Evolutionary conservation across 2,797 vertebrate species (phyloP), one percentile per base, ranked within the genome.

Genomic region (Hemibagrus guttatus): DNA sequence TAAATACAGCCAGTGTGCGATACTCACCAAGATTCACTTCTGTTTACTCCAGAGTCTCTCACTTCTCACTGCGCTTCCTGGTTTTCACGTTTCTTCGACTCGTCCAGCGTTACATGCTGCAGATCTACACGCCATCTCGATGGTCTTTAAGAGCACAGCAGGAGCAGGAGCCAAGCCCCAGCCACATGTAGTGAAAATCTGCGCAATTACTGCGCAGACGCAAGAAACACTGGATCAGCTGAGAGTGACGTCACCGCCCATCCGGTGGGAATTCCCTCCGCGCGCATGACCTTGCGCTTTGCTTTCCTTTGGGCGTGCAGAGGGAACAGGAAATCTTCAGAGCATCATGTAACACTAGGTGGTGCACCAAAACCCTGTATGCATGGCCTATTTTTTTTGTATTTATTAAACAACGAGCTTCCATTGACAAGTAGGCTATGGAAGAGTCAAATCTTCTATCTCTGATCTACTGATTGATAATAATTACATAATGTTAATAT

Each of bases 41-140:
- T 78, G 64, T 75, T 66, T 59, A 46, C 42, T 63, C 5, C 72
- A 17, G 26, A 11, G 23, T 68, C 42, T 68, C 46, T 68, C 42
- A 49, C 81, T 88, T 85, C 86, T 85, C 86, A 28, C 58, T 58
- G 54, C 14, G 85, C 46, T 95, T 94, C 94, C 94, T 91, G 42
- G 56, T 90, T n/a, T 58, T 90, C 87, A 93, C 92, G 93, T 93
- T 31, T 56, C 69, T 16, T 58, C 12, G 13, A 2, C 28, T 58
- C 23, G 5, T 56, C 7, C 23, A 49, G 58, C 9, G 21, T 31
- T 35, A 64, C 71, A 52, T 2, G 26, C 21, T 6, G 21, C 58
- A 80, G 86, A 91, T 84, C 83, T 79, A 12, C 8, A 71, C 35
- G 1, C 13, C 54, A 56, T 26, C 8, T 0, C 54, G 72, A 68